Evolutionary conservation across 1,140 invertebrate genomes (phyloP), one percentile per base, ranked within the genome.

Genomic region (Lasaia peninsularis): DNA sequence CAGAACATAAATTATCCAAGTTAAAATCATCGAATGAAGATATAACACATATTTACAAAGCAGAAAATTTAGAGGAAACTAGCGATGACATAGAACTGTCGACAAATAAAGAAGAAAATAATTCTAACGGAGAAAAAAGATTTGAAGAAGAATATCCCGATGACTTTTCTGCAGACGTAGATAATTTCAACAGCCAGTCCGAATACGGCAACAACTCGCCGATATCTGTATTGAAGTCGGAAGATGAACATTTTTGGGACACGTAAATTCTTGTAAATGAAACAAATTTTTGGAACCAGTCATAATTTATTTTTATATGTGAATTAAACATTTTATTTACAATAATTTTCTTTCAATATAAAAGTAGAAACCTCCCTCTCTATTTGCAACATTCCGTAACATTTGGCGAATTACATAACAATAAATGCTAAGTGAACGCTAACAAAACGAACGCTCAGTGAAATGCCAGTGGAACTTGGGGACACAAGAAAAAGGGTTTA

Each of bases 261-360:
- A 62, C 60, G 2, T 79, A 73, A 78, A 71, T 58, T 58, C 48
- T 56, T 52, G 10, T 34, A 71, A 80, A 75, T 72, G 56, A 78
- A 80, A 74, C 64, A 61, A n/a, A 16, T 53, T 0, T 12, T 20
- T 53, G 0, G 50, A 79, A 75, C 71, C 72, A 75, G 67, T 85
- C 75, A 78, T 80, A 78, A 82, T 82, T 80, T 82, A 80, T 82
- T 81, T 73, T 73, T 71, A 70, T 71, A 77, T 76, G 79, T 75
- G 81, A 80, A 80, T 79, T 69, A 75, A 77, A 76, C 44, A 73
- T 61, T 61, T 70, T 75, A 71, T 67, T 69, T 69, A 74, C 62
- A 69, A 72, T 64, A 57, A 69, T 62, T 63, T 68, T 58, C 62
- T 73, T 71, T 71, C 56, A 66, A 75, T 87, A 87, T 86, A 84